A percentile compares a stretch with the other conserved stretches of the same genome.
Conservation (phyloP, 2,888 invertebrate genomes). For the Thecocarcelia acutangulata region DNA sequence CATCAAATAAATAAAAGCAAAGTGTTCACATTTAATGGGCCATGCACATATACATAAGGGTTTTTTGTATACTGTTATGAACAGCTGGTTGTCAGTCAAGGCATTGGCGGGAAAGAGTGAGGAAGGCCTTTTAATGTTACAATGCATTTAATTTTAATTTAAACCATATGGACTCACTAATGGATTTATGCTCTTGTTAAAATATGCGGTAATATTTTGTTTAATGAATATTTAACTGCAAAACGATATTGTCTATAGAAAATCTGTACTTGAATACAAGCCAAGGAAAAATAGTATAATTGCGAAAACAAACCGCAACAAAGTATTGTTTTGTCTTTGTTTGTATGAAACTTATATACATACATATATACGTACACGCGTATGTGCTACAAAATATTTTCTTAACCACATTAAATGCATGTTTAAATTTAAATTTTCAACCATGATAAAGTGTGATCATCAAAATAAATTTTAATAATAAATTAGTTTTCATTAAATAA, state of each 20-base stretch:
- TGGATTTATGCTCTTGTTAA: slow-evolving; percentile 54
- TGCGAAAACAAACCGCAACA: slow-evolving; percentile 16
- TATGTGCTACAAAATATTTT: background rate
- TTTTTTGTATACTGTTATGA: slow-evolving; percentile 19
- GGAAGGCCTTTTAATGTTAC: slow-evolving; percentile 14
- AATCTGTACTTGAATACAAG: slow-evolving; percentile 1
- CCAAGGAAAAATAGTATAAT: background rate
- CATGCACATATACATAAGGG: slow-evolving; percentile 19
- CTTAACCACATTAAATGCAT: slow-evolving; percentile 32
- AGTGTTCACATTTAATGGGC: slow-evolving; percentile 41
- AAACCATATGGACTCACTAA: slow-evolving; percentile 59
- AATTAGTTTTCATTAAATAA: background rate
- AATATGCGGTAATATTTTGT: slow-evolving; percentile 38
- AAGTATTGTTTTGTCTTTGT: slow-evolving; percentile 24
- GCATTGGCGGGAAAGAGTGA: background rate
- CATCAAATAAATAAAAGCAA: slow-evolving; percentile 35
- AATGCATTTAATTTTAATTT: slow-evolving; percentile 59
- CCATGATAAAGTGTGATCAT: slow-evolving; percentile 24
- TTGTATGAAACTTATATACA: slow-evolving; percentile 19
- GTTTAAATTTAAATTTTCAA: slow-evolving; percentile 14
- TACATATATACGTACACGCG: background rate
- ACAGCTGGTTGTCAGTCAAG: background rate
- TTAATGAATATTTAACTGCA: slow-evolving; percentile 21
- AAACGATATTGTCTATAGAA: slow-evolving; percentile 7
- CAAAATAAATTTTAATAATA: slow-evolving; percentile 7